A percentile compares a stretch with the other conserved stretches of the same genome.
phyloP scores from a whole-genome alignment of 2,888 invertebrate species.

The Plusia festucae region DNA sequence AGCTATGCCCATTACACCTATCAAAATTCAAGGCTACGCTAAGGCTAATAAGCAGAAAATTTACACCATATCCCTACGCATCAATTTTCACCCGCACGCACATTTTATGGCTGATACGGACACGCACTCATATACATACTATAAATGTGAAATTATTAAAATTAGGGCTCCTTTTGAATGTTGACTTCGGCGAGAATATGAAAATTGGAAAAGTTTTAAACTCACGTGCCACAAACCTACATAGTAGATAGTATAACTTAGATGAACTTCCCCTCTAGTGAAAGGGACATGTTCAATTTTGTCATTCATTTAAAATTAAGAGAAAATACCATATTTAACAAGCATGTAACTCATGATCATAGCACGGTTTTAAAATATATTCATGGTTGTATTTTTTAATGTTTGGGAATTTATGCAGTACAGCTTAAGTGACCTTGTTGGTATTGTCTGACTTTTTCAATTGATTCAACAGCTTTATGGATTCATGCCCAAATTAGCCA shows the following conservation, averaged over 20 bases:
- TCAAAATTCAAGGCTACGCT: conserved; percentile 77
- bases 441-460: conserved; percentile 51
- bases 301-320: not conserved
- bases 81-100: conserved; percentile 79
- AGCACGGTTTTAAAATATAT: too few relatives aligned
- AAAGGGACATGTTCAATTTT: conserved; percentile 17
- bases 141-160: conserved; percentile 81
- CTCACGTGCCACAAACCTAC: conserved; percentile 59
- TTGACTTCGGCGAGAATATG: conserved; percentile 71
- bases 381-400: too few relatives aligned
- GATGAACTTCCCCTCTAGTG: conserved; percentile 35
- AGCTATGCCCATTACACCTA: conserved; percentile 67
- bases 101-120: conserved; percentile 77
- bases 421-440: conserved; percentile 48
- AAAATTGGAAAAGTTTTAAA: conserved; percentile 77
- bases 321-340: not conserved
- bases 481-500: conserved; percentile 76
- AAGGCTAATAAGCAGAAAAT: conserved; percentile 79
- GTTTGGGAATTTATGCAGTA: not conserved
- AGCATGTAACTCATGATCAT: not conserved
- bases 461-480: conserved; percentile 72
- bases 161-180: conserved; percentile 76
- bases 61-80: conserved; percentile 79
- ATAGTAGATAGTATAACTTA: conserved; percentile 53
- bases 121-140: conserved; percentile 79